Evolutionary conservation across 2,888 invertebrate species (phyloP), one percentile per base, ranked within the genome.

Genomic region (Rotaria magnacalcarata): DNA sequence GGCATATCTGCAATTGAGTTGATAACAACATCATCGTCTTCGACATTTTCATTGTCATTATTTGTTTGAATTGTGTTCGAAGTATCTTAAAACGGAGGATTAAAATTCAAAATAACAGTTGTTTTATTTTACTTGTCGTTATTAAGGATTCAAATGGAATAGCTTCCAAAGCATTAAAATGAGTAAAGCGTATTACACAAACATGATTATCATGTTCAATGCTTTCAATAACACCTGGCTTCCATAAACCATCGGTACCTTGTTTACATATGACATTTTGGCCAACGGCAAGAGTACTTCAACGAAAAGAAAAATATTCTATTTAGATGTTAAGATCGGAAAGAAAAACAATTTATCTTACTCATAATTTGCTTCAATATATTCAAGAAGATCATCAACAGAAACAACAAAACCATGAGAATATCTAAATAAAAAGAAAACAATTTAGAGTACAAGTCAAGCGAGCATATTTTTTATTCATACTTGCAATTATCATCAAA

Each of bases 401-500:
- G 34, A 41, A 8, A 86, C 58, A 58, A 54, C 19, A 74, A 74
- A 58, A 27, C 86, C 86, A 60, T 86, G 86, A 14, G 75, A 86
- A 52, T 85, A 80, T 80, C 80, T 80, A 11, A 67, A 34, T 7
- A 0, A 80, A 24, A 47, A n/a, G n/a, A 47, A 47, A 14, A 14
- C 2, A 24, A 41, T 6, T 16, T 11, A 47, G 24, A 47, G 6
- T 10, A 24, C 3, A 43, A 47, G 47, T 2, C 10, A 2, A n/a
- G 24, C 19, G 1, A 0, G n/a, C 50, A 14, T 14, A 0, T 24
- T n/a, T 11, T 21, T 47, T 47, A 14, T 47, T 80, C 47, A 11
- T 80, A 86, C 84, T 86, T 86, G 58, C 86, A 86, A n/a, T 47
- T 56, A n/a, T 75, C 50, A 50, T 43, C 85, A 67, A 85, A 86